Base-by-base conservation (phyloP, 2,113 vertebrate genomes). In the Hylia prasina region DNA sequence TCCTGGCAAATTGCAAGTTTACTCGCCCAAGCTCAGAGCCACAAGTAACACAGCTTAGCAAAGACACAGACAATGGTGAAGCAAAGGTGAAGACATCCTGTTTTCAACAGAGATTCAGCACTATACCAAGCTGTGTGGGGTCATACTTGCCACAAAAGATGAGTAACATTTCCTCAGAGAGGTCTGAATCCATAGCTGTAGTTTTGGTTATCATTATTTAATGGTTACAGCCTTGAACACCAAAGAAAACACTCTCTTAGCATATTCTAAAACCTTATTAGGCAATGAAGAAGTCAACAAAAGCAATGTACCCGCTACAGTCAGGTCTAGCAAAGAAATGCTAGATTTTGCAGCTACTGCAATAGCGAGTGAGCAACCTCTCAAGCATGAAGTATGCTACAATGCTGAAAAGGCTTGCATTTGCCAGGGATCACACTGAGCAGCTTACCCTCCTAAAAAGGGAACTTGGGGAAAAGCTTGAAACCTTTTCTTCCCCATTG, bases 401-500 rank as follows among this genome's bases (percentile, higher is more conserved):
- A 94, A 47, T 28, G 80, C 80, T 89, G 93, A 96, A 93, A 90
- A 92, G 86, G 76, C 51, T 81, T 90, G 56, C 68, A 81, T 71
- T 93, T 6, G 10, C 89, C 76, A 81, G 72, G 39, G 51, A 92
- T 82, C 88, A 86, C 23, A 31, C 53, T 65, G 79, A 90, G 85
- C 70, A 76, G 85, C 79, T 90, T 42, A 69, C 66, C 66, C 85
- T 90, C 92, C 78, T 85, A 93, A 90, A 95, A 93, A 93, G 76
- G 94, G 83, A 97, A 95, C 71, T 33, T 83, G 33, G 64, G 86
- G 63, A 89, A 90, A 90, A 73, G 80, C 76, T 54, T 63, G 91
- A 92, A 94, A 93, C 64, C 56, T 73, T 90, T 87, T 93, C 76
- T 95, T 93, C 72, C 51, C 72, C 56, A 54, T 18, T 73, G 56